Evolutionary conservation across 2,113 vertebrate species (phyloP).

Genomic region (Muntiacus reevesi): DNA sequence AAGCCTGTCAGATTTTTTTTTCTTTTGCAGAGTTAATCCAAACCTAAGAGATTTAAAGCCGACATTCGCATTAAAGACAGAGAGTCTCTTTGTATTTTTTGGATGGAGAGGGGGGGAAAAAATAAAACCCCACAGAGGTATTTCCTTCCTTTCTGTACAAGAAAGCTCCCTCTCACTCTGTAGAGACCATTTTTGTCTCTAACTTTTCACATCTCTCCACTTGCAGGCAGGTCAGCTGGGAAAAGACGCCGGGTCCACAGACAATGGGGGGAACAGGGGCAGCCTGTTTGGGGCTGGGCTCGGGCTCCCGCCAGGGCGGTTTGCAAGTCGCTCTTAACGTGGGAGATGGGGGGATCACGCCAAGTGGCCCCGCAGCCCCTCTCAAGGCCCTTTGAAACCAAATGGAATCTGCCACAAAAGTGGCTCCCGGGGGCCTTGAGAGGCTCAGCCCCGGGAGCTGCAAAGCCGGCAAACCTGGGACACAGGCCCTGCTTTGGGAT

Average conservation of each 20-base stretch:
- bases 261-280: conserved; percentile 82
- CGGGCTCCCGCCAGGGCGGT: conserved; percentile 76
- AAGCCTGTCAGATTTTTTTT: conserved; percentile 89
- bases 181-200: conserved; percentile 87
- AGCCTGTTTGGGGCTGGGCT: conserved; percentile 79
- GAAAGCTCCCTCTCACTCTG: conserved; percentile 81
- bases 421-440: conserved; percentile 75
- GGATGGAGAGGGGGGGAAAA: conserved; percentile 80
- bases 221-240: conserved; percentile 84
- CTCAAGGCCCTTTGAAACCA: conserved; percentile 79
- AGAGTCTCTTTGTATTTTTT: conserved; percentile 89
- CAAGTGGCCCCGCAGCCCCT: conserved; percentile 71
- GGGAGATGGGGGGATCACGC: conserved; percentile 81
- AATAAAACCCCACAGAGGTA: conserved; percentile 88
- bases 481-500: conserved; percentile 60
- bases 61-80: conserved; percentile 86
- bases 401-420: conserved; percentile 82
- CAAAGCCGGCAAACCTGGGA: conserved; percentile 65
- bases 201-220: conserved; percentile 87
- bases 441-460: conserved; percentile 73
- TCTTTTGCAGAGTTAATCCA: conserved; percentile 86
- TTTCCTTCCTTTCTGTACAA: conserved; percentile 89
- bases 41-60: conserved; percentile 90
- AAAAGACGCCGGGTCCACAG: conserved; percentile 80
- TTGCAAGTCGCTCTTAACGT: conserved; percentile 82